Percentiles rank a stretch among this genome's conserved stretches.
These are phyloP conservation scores for Porites evermanni DNA, from an alignment of 92 coral and sea anemone genomes.

Conservation along the genomic window DNA sequence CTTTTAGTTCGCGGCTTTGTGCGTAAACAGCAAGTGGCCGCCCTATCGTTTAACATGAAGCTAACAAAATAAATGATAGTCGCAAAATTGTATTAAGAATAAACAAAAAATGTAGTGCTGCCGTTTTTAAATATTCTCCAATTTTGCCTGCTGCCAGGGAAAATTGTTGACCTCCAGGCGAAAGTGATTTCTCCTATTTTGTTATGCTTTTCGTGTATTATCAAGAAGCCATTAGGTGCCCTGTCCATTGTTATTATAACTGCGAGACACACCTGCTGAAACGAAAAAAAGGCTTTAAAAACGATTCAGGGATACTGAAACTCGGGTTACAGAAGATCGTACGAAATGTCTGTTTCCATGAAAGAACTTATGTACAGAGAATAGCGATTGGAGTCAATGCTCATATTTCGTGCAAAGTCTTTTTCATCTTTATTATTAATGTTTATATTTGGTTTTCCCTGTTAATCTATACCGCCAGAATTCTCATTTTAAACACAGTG, in stretches of 20 bases:
- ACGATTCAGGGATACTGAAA: neutral
- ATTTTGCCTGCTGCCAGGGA: neutral
- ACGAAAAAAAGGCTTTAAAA: neutral
- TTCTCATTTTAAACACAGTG: too few relatives aligned
- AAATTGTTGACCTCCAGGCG: neutral
- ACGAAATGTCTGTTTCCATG: too few relatives aligned
- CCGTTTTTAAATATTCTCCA: neutral
- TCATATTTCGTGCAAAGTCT: too few relatives aligned
- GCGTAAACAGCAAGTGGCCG: constrained; percentile 36
- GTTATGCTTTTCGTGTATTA: constrained; percentile 8
- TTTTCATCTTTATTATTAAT: too few relatives aligned
- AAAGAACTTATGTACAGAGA: too few relatives aligned
- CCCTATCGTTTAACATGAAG: constrained; percentile 2
- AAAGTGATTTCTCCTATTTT: neutral
- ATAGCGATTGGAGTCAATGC: too few relatives aligned
- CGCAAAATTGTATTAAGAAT: neutral
- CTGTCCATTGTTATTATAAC: constrained; percentile 33
- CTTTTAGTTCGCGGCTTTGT: constrained; percentile 12
- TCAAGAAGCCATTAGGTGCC: constrained; percentile 31
- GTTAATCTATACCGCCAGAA: too few relatives aligned
- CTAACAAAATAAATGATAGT: neutral
- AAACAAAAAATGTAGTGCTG: neutral
- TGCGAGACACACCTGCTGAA: constrained; percentile 31
- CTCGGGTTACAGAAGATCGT: too few relatives aligned
- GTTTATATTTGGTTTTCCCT: too few relatives aligned